A percentile compares a stretch with the other conserved stretches of the same genome.
Evolutionary conservation across 2,113 vertebrate genomes (phyloP).

Genomic region (Ameiurus melas): DNA sequence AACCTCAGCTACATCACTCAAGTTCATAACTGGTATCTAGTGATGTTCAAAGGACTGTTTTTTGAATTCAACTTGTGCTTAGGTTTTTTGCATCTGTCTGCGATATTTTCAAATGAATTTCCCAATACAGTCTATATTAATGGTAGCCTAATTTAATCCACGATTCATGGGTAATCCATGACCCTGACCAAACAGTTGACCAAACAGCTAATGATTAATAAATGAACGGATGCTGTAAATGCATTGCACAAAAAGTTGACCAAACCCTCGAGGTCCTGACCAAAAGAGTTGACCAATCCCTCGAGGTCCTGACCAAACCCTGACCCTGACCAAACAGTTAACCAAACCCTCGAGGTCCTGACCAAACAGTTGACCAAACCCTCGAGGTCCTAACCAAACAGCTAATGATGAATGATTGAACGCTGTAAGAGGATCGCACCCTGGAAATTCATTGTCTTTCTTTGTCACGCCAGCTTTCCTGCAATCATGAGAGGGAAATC

Average conservation of each 20-base stretch:
- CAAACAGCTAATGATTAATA: neutral
- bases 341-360: no score
- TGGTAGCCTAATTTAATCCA: neutral
- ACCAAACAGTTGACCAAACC: no score
- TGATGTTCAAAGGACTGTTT: no score
- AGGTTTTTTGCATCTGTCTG: neutral
- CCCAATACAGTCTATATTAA: neutral
- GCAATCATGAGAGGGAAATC: neutral
- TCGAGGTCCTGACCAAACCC: no score
- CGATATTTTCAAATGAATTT: neutral
- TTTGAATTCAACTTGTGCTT: neutral
- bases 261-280: no score
- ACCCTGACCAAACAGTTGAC: neutral
- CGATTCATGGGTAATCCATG: no score
- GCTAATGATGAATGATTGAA: neutral
- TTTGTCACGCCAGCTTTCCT: neutral
- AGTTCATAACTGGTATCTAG: neutral
- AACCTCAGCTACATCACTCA: neutral
- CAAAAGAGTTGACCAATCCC: no score
- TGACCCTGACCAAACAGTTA: no score
- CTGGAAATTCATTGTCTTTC: neutral
- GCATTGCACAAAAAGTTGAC: no score
- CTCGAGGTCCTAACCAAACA: no score
- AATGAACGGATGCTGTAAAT: neutral
- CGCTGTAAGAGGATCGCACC: neutral